A percentile compares a stretch with the other conserved stretches of the same genome.
phyloP scores from a whole-genome alignment of 2,113 vertebrate species.

The Microcebus lehilahytsara region DNA sequence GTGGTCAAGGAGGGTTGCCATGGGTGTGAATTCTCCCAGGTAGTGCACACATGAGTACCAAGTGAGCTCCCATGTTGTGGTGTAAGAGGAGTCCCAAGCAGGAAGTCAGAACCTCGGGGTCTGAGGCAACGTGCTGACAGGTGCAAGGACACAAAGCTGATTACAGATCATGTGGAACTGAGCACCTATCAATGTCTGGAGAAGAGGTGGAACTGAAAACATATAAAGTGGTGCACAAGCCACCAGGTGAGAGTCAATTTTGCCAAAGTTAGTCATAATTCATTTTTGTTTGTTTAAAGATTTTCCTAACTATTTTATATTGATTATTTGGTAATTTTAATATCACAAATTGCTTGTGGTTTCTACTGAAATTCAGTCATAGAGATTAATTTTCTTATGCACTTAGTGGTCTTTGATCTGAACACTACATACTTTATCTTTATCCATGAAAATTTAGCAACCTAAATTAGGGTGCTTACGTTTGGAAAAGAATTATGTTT shows the following conservation, averaged over 20 bases:
- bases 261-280: neutral
- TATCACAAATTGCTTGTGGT: neutral
- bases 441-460: neutral
- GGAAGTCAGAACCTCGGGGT: neutral
- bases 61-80: accelerated
- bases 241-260: neutral
- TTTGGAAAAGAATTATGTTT: neutral
- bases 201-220: neutral
- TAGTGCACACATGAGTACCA: accelerated
- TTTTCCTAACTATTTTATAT: neutral
- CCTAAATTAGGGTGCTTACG: neutral
- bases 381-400: neutral
- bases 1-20: accelerated
- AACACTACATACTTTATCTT: neutral
- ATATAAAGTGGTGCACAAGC: neutral
- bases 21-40: neutral
- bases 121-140: neutral
- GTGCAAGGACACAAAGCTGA: too few species aligned
- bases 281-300: neutral
- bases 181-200: accelerated
- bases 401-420: neutral
- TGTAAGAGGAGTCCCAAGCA: neutral
- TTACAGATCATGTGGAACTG: neutral
- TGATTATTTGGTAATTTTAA: neutral
- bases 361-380: neutral